Evolutionary conservation across 2,888 invertebrate species (phyloP).

Genomic region (Mongoloraphidia duomilia): DNA sequence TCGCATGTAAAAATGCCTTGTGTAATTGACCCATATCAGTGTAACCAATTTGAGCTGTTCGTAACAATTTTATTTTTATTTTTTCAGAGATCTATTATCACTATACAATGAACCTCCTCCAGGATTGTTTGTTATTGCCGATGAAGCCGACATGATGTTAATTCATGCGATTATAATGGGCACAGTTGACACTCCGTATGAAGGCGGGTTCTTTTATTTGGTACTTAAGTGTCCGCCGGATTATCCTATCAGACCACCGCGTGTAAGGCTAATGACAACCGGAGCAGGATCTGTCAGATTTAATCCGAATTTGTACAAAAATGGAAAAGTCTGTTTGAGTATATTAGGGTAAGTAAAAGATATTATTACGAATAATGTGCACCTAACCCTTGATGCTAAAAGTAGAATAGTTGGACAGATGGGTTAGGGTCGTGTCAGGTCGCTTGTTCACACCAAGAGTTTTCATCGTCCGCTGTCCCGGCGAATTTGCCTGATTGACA

Average conservation of each 20-base stretch:
- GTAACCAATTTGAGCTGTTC: no score
- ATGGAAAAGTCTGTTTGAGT: conserved; percentile 42
- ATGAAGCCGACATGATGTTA: conserved; percentile 35
- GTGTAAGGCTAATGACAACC: conserved; percentile 43
- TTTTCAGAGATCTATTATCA: conserved; percentile 36
- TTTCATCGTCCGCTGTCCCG: no score
- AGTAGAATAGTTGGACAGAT: no score
- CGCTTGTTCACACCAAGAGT: no score
- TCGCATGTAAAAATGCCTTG: no score
- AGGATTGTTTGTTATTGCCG: conserved; percentile 38
- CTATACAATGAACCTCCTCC: conserved; percentile 39
- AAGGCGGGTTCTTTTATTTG: conserved; percentile 37
- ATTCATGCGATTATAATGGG: conserved; percentile 42
- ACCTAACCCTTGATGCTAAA: no score
- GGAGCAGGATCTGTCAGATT: conserved; percentile 41
- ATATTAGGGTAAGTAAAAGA: conserved; percentile 32
- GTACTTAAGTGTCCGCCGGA: conserved; percentile 36
- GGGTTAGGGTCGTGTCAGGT: no score
- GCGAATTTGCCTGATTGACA: no score
- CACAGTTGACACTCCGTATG: conserved; percentile 45
- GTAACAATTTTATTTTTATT: conserved; percentile 2
- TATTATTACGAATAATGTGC: not conserved
- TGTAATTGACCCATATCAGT: no score
- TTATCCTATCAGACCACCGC: conserved; percentile 41
- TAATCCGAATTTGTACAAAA: conserved; percentile 46